phyloP scores from a whole-genome alignment of 2,797 vertebrate species.

The Smutsia temminckii region DNA sequence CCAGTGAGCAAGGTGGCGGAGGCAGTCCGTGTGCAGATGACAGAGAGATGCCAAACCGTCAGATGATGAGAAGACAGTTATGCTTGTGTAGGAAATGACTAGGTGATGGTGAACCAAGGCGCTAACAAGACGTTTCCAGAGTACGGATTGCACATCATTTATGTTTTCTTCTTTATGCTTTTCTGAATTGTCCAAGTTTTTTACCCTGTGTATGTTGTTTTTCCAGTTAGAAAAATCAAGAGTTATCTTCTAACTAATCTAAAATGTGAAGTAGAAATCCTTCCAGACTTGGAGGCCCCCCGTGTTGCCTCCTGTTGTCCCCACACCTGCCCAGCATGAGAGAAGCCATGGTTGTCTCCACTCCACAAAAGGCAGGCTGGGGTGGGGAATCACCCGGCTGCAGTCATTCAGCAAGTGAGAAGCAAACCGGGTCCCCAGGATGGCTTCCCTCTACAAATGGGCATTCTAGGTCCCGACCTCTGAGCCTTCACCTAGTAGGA shows the following conservation, averaged over 20 bases:
- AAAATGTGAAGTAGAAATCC: neutral
- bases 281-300: neutral
- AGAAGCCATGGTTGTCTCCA: neutral
- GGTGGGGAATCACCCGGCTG: no score
- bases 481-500: no score
- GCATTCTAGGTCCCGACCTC: no score
- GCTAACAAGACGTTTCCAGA: accelerated
- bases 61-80: neutral
- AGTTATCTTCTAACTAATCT: neutral
- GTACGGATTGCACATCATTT: neutral
- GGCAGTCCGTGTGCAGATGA: no score
- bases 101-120: no score
- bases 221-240: neutral
- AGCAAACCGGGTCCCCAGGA: no score
- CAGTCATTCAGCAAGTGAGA: no score
- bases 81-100: neutral
- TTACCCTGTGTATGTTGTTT: neutral
- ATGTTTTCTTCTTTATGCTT: neutral
- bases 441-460: no score
- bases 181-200: neutral
- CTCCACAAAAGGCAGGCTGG: no score
- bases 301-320: no score
- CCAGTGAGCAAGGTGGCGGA: accelerated
- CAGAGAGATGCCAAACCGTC: neutral
- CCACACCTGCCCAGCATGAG: neutral